A percentile compares a stretch with the other conserved stretches of the same genome.
phyloP scores from a whole-genome alignment of 2,888 invertebrate species.

The Chymomyza procnemis region DNA sequence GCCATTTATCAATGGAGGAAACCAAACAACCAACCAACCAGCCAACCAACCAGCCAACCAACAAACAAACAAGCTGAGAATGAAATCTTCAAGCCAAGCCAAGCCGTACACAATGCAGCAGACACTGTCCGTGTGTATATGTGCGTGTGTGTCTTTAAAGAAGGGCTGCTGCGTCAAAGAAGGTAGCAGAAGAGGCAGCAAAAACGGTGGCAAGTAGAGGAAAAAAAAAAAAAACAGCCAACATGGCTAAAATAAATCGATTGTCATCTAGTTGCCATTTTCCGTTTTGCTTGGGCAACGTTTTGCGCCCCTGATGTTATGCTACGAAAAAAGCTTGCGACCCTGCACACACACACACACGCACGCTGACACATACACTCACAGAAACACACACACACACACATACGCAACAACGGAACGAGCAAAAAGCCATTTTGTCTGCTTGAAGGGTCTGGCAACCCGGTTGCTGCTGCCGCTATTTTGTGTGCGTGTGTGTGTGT shows the following conservation, averaged over 20 bases:
- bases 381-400: neutral
- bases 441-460: neutral
- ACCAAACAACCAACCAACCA: neutral
- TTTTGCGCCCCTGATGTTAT: constrained; percentile 6
- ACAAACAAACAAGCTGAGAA: neutral
- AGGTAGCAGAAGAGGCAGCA: neutral
- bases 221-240: neutral
- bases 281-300: constrained; percentile 5
- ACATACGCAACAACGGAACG: neutral
- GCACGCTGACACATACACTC: neutral
- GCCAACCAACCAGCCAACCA: neutral
- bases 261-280: constrained; percentile 13
- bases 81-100: neutral
- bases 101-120: neutral
- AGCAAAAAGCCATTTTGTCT: constrained; percentile 11
- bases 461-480: neutral
- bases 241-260: constrained; percentile 10
- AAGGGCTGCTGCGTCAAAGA: neutral
- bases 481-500: neutral
- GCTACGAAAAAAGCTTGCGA: neutral
- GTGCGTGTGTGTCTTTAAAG: neutral
- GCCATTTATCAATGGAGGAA: neutral
- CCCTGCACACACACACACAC: constrained; percentile 1
- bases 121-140: neutral
- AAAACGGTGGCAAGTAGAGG: neutral